Base-by-base conservation (phyloP, 2,888 invertebrate genomes). In the Dryomyza anilis region DNA sequence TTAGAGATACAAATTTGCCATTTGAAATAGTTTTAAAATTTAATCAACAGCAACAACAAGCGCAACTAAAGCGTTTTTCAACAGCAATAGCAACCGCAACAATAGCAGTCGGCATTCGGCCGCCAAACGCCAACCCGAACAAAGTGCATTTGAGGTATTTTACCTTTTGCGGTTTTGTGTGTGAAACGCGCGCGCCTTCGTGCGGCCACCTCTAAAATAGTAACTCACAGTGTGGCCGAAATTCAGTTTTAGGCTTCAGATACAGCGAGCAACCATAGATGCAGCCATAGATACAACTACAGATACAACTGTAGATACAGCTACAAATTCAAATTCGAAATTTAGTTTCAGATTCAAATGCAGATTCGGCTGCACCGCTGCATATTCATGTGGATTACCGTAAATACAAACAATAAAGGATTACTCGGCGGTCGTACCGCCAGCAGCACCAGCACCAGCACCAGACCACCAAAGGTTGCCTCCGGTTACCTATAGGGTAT, bases 371-470 rank as follows among this genome's bases (percentile, higher is more conserved):
- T 52, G 27, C 50, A 3, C 25, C 39, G 57, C 25, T 64, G 46
- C 53, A 53, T 53, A 59, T 46, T 59, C 53, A 33, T 46, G 55
- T 16, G 61, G 55, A 56, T 50, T 61, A 65, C 48, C 50, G 61
- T 65, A 48, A 65, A 61, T 50, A 65, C 61, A 65, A 60, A 53
- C 53, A 52, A 55, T 55, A 55, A 65, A 61, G 56, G 61, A 50
- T 50, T 65, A 50, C 61, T 39, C 65, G 27, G 50, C 43, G 48
- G 59, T 53, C 27, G 45, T 27, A 52, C 29, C 50, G 14, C 48
- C 46, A 14, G 19, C 48, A 21, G 21, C 5, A 3, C 16, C 19
- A 16, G 46, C 10, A 46, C 19, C 3, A 45, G 6, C 16, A 10
- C 25, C 33, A 55, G 55, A n/a, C 23, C 50, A n/a, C n/a, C 36